A percentile compares a stretch with the other conserved stretches of the same genome.
Evolutionary conservation across 2,113 vertebrate species (phyloP).

Genomic region (Phalacrocorax pelagicus): DNA sequence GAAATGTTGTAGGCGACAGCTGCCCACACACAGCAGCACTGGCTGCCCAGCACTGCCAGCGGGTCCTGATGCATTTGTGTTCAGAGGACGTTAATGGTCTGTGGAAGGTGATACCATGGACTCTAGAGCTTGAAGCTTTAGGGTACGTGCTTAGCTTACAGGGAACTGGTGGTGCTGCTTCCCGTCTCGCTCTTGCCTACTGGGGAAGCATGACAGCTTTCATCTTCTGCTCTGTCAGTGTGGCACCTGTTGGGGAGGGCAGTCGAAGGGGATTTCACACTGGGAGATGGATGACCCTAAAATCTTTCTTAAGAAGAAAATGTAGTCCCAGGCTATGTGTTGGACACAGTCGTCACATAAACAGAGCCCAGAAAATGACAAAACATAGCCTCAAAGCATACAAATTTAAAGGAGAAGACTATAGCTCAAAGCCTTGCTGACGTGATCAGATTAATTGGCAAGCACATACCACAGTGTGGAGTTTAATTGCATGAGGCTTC

Average conservation of each 20-base stretch:
- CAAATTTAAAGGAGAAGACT: neutral
- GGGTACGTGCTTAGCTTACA: neutral
- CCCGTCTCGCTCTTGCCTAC: neutral
- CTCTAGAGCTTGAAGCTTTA: neutral
- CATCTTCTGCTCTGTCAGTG: neutral
- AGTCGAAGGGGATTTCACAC: neutral
- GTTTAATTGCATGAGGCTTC: slow-evolving; percentile 51
- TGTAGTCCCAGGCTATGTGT: neutral
- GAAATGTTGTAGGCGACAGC: neutral
- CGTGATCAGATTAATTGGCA: slow-evolving; percentile 56
- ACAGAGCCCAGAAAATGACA: slow-evolving; percentile 18
- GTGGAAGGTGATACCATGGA: neutral
- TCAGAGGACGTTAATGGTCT: neutral
- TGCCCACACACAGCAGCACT: neutral
- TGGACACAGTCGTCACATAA: neutral
- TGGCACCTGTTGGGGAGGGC: neutral
- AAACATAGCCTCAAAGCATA: slow-evolving; percentile 23
- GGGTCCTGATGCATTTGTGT: neutral
- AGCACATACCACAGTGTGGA: neutral
- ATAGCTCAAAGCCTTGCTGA: slow-evolving; percentile 41
- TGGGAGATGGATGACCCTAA: neutral
- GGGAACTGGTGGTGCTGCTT: neutral
- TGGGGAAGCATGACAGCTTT: neutral
- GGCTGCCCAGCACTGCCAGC: neutral
- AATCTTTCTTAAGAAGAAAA: neutral